Base-by-base conservation (phyloP, 2,113 vertebrate genomes). In the Percina caprodes region DNA sequence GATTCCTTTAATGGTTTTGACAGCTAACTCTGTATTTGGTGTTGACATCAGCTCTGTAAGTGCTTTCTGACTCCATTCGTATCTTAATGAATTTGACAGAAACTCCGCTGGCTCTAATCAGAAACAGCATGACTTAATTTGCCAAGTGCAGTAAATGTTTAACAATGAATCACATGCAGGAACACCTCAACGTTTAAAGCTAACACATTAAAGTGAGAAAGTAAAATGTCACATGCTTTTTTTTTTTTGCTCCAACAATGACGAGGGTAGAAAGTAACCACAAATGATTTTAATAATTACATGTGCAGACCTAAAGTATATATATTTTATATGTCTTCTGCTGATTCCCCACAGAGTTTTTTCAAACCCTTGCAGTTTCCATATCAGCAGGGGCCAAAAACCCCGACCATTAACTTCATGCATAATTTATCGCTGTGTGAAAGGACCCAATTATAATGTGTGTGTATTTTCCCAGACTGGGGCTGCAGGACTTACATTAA, bases 381-480 rank as follows among this genome's bases (percentile, higher is more conserved):
- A 86, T 30, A 83, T 84, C 82, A 88, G 78, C 85, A 61, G 82
- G 68, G 89, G 86, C 90, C 91, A 77, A 84, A 87, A 87, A 73
- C 82, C 86, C 61, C 77, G 0, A 87, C 79, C 74, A 90, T 90
- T 89, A 70, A 55, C 45, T 83, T 88, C 76, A 89, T 93, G 85
- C 82, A 92, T 93, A 89, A 93, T 93, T 90, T 79, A 92, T 82
- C 15, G 16, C 33, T 5, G 52, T 10, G 68, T 88, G 83, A 91
- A 84, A 87, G 80, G 73, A 83, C 75, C 88, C 90, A 92, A 93
- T 93, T 94, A 93, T 81, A 80, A 24, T 21, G 56, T 84, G 70
- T 84, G 70, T 79, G 52, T 62, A 56, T 90, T 82, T 75, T 58
- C 80, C 62, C 74, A 68, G 16, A 54, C 48, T 66, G 74, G 51